Conservation (phyloP, 53 echinoderm and acorn worm genomes). For the Actinopyga echinites region DNA sequence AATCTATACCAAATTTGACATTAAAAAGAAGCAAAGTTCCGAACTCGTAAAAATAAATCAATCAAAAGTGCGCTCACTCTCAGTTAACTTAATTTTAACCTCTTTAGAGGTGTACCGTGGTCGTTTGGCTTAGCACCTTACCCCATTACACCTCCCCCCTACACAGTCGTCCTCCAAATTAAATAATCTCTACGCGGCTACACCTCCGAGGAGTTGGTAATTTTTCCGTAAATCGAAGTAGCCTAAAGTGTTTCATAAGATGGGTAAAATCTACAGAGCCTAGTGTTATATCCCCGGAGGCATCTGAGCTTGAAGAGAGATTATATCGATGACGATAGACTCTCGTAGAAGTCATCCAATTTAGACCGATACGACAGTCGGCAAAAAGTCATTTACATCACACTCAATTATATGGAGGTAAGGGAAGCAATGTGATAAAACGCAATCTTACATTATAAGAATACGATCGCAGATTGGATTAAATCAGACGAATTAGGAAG, state of each 20-base stretch:
- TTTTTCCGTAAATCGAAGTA: slow-evolving; percentile 36
- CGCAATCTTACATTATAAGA: slow-evolving; percentile 44
- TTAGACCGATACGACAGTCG: slow-evolving; percentile 29
- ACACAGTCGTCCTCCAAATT: slow-evolving; percentile 31
- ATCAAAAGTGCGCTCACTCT: slow-evolving; percentile 32
- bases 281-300: slow-evolving; percentile 43
- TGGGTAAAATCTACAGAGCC: slow-evolving; percentile 15
- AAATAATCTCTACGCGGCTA: slow-evolving; percentile 26
- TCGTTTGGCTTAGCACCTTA: slow-evolving; percentile 39
- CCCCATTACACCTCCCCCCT: slow-evolving; percentile 39
- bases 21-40: slow-evolving; percentile 30
- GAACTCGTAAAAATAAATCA: slow-evolving; percentile 16
- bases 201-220: slow-evolving; percentile 45
- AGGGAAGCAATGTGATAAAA: slow-evolving; percentile 37
- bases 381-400: slow-evolving; percentile 42
- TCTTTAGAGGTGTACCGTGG: slow-evolving; percentile 32
- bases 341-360: slow-evolving; percentile 17
- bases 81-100: slow-evolving; percentile 20
- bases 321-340: slow-evolving; percentile 13
- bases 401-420: slow-evolving; percentile 39
- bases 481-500: slow-evolving; percentile 43
- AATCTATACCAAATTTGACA: slow-evolving; percentile 32
- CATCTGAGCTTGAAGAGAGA: slow-evolving; percentile 12
- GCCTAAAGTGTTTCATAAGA: slow-evolving; percentile 35
- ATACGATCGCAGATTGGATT: slow-evolving; percentile 42